These are phyloP conservation scores for Dioctria linearis DNA, from an alignment of 2,888 invertebrate species.

Conservation along the genomic window DNA sequence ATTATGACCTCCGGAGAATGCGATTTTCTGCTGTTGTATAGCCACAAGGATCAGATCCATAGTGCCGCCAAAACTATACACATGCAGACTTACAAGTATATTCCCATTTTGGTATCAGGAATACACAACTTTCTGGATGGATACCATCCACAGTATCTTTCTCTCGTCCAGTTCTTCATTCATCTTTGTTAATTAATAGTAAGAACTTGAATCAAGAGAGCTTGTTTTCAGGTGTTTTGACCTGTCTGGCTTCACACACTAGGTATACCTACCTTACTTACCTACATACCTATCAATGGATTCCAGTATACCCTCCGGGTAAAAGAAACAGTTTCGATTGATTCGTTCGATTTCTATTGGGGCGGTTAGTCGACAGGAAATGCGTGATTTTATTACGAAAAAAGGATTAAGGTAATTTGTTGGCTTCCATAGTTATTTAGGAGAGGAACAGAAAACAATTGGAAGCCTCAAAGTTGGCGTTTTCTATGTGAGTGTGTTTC, in stretches of 20 bases:
- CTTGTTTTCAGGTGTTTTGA: not conserved
- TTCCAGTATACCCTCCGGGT: not conserved
- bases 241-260: slow-evolving; percentile 14
- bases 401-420: slow-evolving; percentile 40
- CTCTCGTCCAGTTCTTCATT: not conserved
- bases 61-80: not conserved
- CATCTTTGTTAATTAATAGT: slow-evolving; percentile 39
- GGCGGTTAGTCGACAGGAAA: slow-evolving; percentile 19
- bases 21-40: not conserved
- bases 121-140: not conserved
- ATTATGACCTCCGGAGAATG: slow-evolving; percentile 44
- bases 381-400: slow-evolving; percentile 49
- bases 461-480: slow-evolving; percentile 25
- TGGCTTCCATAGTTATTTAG: slow-evolving; percentile 32
- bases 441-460: slow-evolving; percentile 17
- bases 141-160: not conserved
- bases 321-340: not conserved
- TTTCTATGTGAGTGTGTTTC: not conserved
- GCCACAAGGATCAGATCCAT: not conserved
- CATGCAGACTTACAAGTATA: not conserved
- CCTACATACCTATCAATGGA: not conserved
- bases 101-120: not conserved
- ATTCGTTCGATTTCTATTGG: not conserved
- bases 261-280: not conserved
- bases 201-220: not conserved